Percentiles rank a stretch among this genome's conserved stretches.
Conservation (phyloP, 2,797 vertebrate genomes). For the Lates japonicus region DNA sequence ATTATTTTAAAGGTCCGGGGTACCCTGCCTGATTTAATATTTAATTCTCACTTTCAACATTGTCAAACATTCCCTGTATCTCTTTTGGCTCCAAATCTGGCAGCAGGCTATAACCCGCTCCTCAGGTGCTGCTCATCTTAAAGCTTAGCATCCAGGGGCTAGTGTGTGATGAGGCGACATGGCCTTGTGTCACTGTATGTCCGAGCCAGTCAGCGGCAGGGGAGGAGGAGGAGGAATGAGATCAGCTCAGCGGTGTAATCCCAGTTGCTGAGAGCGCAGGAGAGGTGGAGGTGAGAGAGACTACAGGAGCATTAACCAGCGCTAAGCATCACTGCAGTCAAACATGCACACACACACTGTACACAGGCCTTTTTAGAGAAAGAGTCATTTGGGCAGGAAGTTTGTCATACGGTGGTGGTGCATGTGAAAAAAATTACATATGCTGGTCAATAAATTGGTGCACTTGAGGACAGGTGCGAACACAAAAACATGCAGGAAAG, state of each 20-base stretch:
- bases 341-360: not conserved
- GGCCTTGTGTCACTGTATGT: slow-evolving; percentile 54
- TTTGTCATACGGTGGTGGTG: not conserved
- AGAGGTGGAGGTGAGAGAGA: slow-evolving; percentile 54
- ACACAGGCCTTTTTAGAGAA: not conserved
- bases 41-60: not conserved
- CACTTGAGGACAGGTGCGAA: too few relatives aligned
- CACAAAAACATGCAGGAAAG: too few relatives aligned
- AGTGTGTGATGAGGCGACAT: slow-evolving; percentile 50
- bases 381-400: not conserved
- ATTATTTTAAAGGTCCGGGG: not conserved
- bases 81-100: slow-evolving; percentile 1
- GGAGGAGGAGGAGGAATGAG: slow-evolving; percentile 1
- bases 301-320: slow-evolving; percentile 56
- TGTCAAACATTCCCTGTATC: not conserved
- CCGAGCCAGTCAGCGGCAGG: slow-evolving; percentile 49
- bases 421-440: too few relatives aligned
- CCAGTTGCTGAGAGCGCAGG: slow-evolving; percentile 51
- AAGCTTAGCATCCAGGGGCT: slow-evolving; percentile 36
- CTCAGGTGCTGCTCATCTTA: slow-evolving; percentile 20
- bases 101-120: not conserved
- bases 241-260: slow-evolving; percentile 64
- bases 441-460: too few relatives aligned
- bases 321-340: slow-evolving; percentile 50
- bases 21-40: not conserved